Conservation (phyloP, 2,797 vertebrate species). For the Xenentodon cancila region DNA sequence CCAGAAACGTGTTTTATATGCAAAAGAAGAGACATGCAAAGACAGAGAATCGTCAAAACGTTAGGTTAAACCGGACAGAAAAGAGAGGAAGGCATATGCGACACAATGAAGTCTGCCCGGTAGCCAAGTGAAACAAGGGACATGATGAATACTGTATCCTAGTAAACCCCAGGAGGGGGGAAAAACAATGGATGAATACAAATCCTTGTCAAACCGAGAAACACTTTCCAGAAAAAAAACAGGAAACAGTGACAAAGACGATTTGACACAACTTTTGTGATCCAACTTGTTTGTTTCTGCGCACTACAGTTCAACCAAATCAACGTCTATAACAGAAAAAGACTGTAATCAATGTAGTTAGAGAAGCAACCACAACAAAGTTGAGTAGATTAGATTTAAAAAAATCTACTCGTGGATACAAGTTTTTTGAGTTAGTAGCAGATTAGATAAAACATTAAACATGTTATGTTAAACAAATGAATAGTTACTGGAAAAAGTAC, state of each 20-base stretch:
- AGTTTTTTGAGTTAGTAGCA: no score
- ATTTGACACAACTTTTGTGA: constrained; percentile 7
- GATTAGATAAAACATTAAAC: no score
- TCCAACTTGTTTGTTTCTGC: not conserved
- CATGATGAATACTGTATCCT: constrained; percentile 53
- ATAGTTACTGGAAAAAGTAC: no score
- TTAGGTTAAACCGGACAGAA: constrained; percentile 13
- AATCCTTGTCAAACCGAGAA: constrained; percentile 43
- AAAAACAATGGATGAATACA: constrained; percentile 44
- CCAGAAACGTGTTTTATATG: constrained; percentile 11
- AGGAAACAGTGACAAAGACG: constrained; percentile 18
- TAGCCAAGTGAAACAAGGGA: constrained; percentile 64
- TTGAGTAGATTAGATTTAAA: no score
- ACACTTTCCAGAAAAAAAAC: constrained; percentile 42
- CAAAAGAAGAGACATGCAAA: not conserved
- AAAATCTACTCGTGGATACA: no score
- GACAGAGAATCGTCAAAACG: constrained; percentile 8
- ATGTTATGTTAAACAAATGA: no score
- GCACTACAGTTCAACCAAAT: constrained; percentile 35
- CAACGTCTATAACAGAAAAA: no score
- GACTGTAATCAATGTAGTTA: no score
- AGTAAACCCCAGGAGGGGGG: constrained; percentile 33
- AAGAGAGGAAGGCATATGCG: constrained; percentile 16
- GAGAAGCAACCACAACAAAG: no score
- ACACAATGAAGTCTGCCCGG: constrained; percentile 36